These are phyloP conservation scores for Heptascelio sp. DNA, from an alignment of 2,888 invertebrate genomes.

Conservation along the genomic window DNA sequence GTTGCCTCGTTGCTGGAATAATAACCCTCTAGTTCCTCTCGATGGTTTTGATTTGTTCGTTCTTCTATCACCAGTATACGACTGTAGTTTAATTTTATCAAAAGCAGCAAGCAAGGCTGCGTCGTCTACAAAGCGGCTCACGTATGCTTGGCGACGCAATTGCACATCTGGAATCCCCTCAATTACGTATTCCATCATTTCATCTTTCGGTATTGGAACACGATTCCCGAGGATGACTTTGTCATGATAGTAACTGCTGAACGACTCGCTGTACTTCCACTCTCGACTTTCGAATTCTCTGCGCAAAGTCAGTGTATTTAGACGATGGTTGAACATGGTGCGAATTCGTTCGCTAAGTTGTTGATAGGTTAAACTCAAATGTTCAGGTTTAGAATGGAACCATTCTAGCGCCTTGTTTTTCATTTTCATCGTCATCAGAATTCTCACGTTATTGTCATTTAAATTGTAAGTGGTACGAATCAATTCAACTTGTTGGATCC, in stretches of 20 bases:
- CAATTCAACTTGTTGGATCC: slow-evolving; percentile 50
- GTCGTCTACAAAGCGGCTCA: not conserved
- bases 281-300: slow-evolving; percentile 63
- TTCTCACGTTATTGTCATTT: slow-evolving; percentile 40
- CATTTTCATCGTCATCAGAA: slow-evolving; percentile 41
- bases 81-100: not conserved
- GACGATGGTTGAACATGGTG: slow-evolving; percentile 63
- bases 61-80: not conserved
- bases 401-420: slow-evolving; percentile 54
- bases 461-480: slow-evolving; percentile 34
- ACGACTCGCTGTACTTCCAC: slow-evolving; percentile 56
- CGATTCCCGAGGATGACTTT: slow-evolving; percentile 67
- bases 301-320: slow-evolving; percentile 35
- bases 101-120: not conserved
- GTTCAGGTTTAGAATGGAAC: slow-evolving; percentile 61
- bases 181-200: slow-evolving; percentile 63
- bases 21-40: not conserved
- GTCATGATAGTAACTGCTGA: slow-evolving; percentile 66
- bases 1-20: not conserved
- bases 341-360: slow-evolving; percentile 19
- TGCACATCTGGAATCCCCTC: slow-evolving; percentile 58
- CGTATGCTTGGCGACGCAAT: slow-evolving; percentile 53
- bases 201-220: slow-evolving; percentile 52
- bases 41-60: not conserved
- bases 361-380: slow-evolving; percentile 20